These are phyloP conservation scores for Tetragonisca angustula DNA, from an alignment of 2,888 invertebrate species.

Conservation along the genomic window DNA sequence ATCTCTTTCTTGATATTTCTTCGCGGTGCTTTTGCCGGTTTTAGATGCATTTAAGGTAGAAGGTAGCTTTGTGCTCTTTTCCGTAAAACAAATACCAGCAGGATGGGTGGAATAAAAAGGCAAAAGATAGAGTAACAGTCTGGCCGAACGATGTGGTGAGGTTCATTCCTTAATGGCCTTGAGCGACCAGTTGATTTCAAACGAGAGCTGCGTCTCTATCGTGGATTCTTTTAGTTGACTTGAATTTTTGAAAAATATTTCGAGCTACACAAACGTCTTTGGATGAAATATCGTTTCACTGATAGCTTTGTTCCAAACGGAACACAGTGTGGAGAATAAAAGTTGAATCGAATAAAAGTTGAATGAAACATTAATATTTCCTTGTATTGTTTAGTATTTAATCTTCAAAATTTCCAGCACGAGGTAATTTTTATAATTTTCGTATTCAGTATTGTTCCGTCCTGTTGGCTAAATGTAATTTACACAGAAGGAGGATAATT, in stretches of 20 bases:
- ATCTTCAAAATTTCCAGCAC: background rate
- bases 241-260: background rate
- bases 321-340: too few relatives aligned
- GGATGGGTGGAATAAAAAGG: background rate
- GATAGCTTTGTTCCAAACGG: background rate
- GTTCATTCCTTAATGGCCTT: background rate
- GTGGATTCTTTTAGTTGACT: background rate
- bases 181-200: conserved; percentile 20
- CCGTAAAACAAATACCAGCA: background rate
- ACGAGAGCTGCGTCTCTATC: background rate
- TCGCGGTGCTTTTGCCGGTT: background rate
- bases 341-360: too few relatives aligned
- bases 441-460: background rate
- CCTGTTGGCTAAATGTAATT: background rate
- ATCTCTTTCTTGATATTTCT: background rate
- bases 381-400: background rate
- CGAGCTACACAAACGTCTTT: background rate
- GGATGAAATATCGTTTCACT: too few relatives aligned
- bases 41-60: background rate
- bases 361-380: too few relatives aligned
- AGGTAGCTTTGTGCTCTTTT: background rate
- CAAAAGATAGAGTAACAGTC: background rate
- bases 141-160: background rate
- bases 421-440: background rate
- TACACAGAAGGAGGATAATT: background rate